These are phyloP conservation scores for Melitaea athalia DNA, from an alignment of 2,888 invertebrate genomes.

Conservation along the genomic window DNA sequence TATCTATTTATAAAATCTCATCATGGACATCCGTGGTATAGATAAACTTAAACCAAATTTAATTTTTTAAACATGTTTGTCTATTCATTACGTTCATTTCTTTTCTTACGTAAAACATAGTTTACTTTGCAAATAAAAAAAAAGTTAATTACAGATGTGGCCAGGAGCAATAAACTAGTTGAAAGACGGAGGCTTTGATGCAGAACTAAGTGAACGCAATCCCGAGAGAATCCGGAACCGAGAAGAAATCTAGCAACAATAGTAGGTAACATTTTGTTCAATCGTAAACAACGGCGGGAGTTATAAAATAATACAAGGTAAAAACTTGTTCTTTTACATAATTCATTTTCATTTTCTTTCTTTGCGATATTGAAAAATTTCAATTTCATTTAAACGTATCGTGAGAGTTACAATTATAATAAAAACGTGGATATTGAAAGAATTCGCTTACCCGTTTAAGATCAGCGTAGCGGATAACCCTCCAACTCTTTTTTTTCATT, in stretches of 20 bases:
- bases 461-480: too few relatives aligned
- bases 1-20: conserved; percentile 15
- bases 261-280: conserved; percentile 30
- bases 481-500: too few relatives aligned
- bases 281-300: conserved; percentile 16
- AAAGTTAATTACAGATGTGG: conserved; percentile 28
- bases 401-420: background rate
- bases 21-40: background rate
- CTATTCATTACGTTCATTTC: conserved; percentile 9
- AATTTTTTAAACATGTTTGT: background rate
- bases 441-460: too few relatives aligned
- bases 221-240: conserved; percentile 75
- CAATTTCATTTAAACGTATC: background rate
- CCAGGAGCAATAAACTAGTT: conserved; percentile 36
- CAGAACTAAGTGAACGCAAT: conserved; percentile 53
- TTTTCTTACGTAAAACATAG: conserved; percentile 27
- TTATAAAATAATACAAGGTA: conserved; percentile 5
- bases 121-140: conserved; percentile 32
- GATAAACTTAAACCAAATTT: background rate
- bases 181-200: conserved; percentile 35
- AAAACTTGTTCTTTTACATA: conserved; percentile 9
- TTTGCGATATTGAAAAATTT: background rate
- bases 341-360: background rate
- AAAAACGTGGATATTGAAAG: background rate
- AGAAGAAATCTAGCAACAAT: conserved; percentile 38